Conservation (phyloP, 1,140 invertebrate genomes). For the Nebria ingens region DNA sequence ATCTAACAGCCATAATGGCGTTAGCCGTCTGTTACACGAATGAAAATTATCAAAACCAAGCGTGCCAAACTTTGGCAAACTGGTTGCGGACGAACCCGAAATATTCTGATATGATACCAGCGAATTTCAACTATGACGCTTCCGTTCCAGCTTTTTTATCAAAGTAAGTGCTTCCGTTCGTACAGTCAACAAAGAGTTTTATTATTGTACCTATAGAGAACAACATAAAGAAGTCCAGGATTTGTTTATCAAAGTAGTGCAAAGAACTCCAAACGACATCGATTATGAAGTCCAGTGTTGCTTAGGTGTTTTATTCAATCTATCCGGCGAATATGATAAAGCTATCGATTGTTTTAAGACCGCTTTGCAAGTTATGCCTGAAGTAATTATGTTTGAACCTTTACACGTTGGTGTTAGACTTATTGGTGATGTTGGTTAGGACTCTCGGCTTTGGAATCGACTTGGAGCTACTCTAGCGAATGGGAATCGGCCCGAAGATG, state of each 20-base stretch:
- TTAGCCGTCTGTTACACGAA: slow-evolving; percentile 93
- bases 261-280: slow-evolving; percentile 61
- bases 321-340: slow-evolving; percentile 89
- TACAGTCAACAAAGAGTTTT: background rate
- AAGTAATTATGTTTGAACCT: slow-evolving; percentile 44
- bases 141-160: background rate
- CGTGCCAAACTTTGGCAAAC: slow-evolving; percentile 57
- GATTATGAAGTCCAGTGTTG: slow-evolving; percentile 95
- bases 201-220: slow-evolving; percentile 36
- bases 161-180: background rate
- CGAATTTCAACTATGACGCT: slow-evolving; percentile 32
- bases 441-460: slow-evolving; percentile 94
- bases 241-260: slow-evolving; percentile 76
- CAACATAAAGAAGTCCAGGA: slow-evolving; percentile 62
- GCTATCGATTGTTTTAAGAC: slow-evolving; percentile 92
- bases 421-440: slow-evolving; percentile 40
- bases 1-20: slow-evolving; percentile 76
- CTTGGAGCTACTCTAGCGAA: slow-evolving; percentile 95
- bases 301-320: slow-evolving; percentile 89
- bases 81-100: slow-evolving; percentile 82
- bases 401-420: background rate
- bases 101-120: slow-evolving; percentile 61
- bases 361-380: slow-evolving; percentile 69
- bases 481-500: slow-evolving; percentile 87
- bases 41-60: slow-evolving; percentile 73